Percentiles rank a stretch among this genome's conserved stretches.
These are phyloP conservation scores for Drosophila anomalata DNA, from an alignment of 2,888 invertebrate species.

Conservation along the genomic window DNA sequence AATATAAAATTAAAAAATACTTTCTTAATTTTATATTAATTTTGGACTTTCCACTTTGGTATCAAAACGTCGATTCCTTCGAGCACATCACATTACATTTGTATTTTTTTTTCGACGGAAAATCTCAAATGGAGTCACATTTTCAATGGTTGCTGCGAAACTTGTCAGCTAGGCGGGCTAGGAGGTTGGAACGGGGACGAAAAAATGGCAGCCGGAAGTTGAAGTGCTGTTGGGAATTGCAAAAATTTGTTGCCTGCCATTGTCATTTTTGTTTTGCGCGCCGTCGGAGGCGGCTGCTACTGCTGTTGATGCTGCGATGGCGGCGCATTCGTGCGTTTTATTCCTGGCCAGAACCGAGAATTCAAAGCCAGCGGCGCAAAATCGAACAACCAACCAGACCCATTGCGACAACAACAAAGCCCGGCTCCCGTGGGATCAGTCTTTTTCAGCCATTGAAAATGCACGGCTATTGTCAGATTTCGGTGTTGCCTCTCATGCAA, in stretches of 20 bases:
- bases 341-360: conserved; percentile 73
- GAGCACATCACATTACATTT: neutral
- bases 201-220: conserved; percentile 69
- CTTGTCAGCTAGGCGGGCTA: conserved; percentile 50
- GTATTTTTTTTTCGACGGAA: conserved; percentile 42
- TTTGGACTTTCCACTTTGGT: conserved; percentile 1
- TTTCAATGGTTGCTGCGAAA: conserved; percentile 63
- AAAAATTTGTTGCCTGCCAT: conserved; percentile 78
- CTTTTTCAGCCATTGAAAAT: conserved; percentile 68
- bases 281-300: conserved; percentile 1
- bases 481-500: conserved; percentile 50
- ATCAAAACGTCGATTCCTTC: conserved; percentile 9
- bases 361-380: conserved; percentile 75
- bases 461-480: conserved; percentile 71
- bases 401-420: conserved; percentile 18
- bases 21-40: too few species aligned
- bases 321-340: conserved; percentile 76
- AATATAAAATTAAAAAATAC: too few species aligned
- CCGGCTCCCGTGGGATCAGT: conserved; percentile 12
- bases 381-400: conserved; percentile 56
- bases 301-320: conserved; percentile 6
- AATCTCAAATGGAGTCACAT: conserved; percentile 79
- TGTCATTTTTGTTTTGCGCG: conserved; percentile 74
- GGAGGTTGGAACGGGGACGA: conserved; percentile 3
- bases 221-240: conserved; percentile 78